phyloP scores from a whole-genome alignment of 2,888 invertebrate species.

The Epistrophe grossulariae region DNA sequence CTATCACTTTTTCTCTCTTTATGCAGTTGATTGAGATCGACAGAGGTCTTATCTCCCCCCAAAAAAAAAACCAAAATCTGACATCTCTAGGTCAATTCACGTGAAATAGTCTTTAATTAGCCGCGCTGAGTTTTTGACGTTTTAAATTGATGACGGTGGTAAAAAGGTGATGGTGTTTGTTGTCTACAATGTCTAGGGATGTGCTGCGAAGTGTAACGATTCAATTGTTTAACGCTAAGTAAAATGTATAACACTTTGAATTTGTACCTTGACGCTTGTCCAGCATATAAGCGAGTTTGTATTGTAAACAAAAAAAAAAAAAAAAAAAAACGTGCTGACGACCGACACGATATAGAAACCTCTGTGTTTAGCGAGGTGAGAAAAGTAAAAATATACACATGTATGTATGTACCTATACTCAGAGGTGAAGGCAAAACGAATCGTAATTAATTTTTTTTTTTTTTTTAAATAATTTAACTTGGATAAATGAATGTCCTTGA shows the following conservation, averaged over 20 bases:
- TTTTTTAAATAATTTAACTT: constrained; percentile 26
- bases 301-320: constrained; percentile 9
- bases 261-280: constrained; percentile 18
- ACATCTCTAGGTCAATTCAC: constrained; percentile 71
- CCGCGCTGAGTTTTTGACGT: constrained; percentile 55
- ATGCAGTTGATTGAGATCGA: background rate
- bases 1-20: background rate
- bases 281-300: constrained; percentile 4
- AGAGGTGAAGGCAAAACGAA: constrained; percentile 47
- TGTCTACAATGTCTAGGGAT: constrained; percentile 42
- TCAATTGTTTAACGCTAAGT: constrained; percentile 67
- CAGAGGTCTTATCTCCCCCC: constrained; percentile 29
- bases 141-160: constrained; percentile 59
- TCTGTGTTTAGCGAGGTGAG: constrained; percentile 67
- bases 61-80: constrained; percentile 44
- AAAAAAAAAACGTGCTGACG: constrained; percentile 26
- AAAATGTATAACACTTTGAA: constrained; percentile 39
- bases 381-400: constrained; percentile 11
- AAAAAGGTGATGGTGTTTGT: background rate
- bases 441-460: too few species aligned
- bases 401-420: background rate
- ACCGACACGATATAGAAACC: constrained; percentile 22
- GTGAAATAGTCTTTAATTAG: constrained; percentile 41
- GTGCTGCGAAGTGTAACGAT: constrained; percentile 65
- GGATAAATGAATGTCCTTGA: constrained; percentile 63